Percentiles rank a stretch among this genome's conserved stretches.
Conservation (phyloP, 2,797 vertebrate species). For the Gymnoscopelus microlampas region DNA sequence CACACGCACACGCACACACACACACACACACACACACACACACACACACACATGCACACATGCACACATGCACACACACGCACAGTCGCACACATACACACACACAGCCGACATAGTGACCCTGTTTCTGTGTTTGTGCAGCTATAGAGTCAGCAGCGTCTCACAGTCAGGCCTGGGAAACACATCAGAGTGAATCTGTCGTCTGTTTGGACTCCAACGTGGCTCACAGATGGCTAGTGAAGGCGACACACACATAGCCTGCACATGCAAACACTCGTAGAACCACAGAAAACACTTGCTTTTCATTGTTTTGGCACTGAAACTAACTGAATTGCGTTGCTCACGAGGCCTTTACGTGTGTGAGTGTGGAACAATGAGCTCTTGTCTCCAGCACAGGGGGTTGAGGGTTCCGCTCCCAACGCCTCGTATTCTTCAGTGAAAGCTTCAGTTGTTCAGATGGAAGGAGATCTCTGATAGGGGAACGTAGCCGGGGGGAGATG, state of each 20-base stretch:
- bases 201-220: conserved; percentile 33
- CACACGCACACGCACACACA: conserved; percentile 20
- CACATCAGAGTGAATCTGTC: conserved; percentile 41
- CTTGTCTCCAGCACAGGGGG: too few relatives aligned
- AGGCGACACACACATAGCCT: conserved; percentile 9
- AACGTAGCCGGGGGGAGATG: too few relatives aligned
- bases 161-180: conserved; percentile 53
- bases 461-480: too few relatives aligned
- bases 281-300: not conserved
- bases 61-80: not conserved
- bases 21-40: conserved; percentile 12
- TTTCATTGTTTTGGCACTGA: too few relatives aligned
- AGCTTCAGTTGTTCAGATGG: too few relatives aligned
- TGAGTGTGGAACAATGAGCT: too few relatives aligned
- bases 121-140: conserved; percentile 56
- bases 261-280: not conserved
- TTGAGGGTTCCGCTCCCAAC: too few relatives aligned
- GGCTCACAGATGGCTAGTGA: not conserved
- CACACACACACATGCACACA: not conserved
- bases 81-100: not conserved
- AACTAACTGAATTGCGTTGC: too few relatives aligned
- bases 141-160: conserved; percentile 60
- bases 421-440: too few relatives aligned
- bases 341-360: too few relatives aligned
- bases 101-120: conserved; percentile 39